Base-by-base conservation (phyloP, 2,113 vertebrate species). In the Pangasianodon gigas region DNA sequence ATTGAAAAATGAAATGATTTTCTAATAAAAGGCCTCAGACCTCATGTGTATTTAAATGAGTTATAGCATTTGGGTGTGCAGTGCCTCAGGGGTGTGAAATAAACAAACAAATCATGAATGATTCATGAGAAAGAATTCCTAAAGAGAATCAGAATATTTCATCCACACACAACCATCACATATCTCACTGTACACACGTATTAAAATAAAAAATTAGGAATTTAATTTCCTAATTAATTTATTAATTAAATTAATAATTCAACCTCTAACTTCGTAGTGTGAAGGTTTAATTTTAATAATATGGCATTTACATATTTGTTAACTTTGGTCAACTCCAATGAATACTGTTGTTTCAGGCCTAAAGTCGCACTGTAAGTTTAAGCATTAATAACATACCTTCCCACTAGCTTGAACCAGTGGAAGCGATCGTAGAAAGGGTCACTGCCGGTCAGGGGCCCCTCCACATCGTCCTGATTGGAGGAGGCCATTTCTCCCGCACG, bases 351-450 rank as follows among this genome's bases (percentile, higher is more conserved):
- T 18, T 46, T 67, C 37, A 58, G 60, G 75, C 24, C 80, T 71
- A 32, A 62, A 83, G 46, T 3, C 48, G 58, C 16, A 26, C 9
- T 26, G n/a, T 41, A 60, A 41, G 11, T 84, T 54, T 62, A 48
- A 51, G 6, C 9, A 37, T 60, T 44, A 56, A 16, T 46, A 60
- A 9, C 94, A 93, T 97, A 99, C 98, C 98, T 99, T 80, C 98
- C 98, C 8, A 99, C 98, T 0, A 99, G 96, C 93, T 99, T 99
- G 95, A 99, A 99, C 98, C 98, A 99, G 89, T 99, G 98, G 93
- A 99, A 99, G 10, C 98, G 97, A 91, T 99, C 98, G 1, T 99
- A 99, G 93, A 99, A 99, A 0, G 98, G 98, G 91, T 99, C 98
- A 0, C 96, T 99, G 94, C 98, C 98, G 0, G 97, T 99, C 95